Conservation (phyloP, 2,113 vertebrate species). For the Thunnus thynnus region DNA sequence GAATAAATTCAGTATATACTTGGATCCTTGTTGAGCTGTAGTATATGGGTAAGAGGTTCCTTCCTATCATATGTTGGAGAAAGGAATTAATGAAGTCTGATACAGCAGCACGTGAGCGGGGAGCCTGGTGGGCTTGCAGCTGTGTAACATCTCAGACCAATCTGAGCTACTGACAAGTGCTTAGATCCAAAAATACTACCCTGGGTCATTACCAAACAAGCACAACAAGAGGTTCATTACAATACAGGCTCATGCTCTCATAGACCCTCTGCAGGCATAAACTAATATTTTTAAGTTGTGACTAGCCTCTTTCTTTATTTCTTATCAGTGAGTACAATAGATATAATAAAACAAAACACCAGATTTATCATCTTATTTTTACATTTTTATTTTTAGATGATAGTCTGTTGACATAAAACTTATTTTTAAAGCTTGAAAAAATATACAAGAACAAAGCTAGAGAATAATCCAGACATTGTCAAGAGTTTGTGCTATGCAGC, state of each 20-base stretch:
- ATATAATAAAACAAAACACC: not conserved
- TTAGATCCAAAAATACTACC: slow-evolving; percentile 68
- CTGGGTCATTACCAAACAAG: slow-evolving; percentile 18
- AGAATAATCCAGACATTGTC: slow-evolving; percentile 44
- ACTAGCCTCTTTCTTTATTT: not conserved
- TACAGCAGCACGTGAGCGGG: slow-evolving; percentile 26
- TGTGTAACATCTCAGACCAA: slow-evolving; percentile 67
- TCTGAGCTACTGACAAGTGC: slow-evolving; percentile 66
- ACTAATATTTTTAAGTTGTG: not conserved
- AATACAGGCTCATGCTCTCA: not conserved
- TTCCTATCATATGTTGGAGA: slow-evolving; percentile 4
- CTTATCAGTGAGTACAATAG: not conserved
- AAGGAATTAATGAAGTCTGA: slow-evolving; percentile 30
- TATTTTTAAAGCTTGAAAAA: slow-evolving; percentile 53
- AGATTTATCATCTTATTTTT: not conserved
- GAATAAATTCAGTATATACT: not conserved
- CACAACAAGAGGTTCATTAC: slow-evolving; percentile 18
- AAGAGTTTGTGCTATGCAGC: slow-evolving; percentile 23
- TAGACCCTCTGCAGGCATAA: not conserved
- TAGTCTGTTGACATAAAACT: slow-evolving; percentile 34
- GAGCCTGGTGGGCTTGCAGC: slow-evolving; percentile 45
- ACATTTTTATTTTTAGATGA: slow-evolving; percentile 63
- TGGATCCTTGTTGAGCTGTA: not conserved
- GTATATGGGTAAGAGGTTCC: not conserved
- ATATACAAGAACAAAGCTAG: slow-evolving; percentile 57